A percentile compares a stretch with the other conserved stretches of the same genome.
Conservation (phyloP, 2,797 vertebrate genomes). For the Gymnopithys bicolor region DNA sequence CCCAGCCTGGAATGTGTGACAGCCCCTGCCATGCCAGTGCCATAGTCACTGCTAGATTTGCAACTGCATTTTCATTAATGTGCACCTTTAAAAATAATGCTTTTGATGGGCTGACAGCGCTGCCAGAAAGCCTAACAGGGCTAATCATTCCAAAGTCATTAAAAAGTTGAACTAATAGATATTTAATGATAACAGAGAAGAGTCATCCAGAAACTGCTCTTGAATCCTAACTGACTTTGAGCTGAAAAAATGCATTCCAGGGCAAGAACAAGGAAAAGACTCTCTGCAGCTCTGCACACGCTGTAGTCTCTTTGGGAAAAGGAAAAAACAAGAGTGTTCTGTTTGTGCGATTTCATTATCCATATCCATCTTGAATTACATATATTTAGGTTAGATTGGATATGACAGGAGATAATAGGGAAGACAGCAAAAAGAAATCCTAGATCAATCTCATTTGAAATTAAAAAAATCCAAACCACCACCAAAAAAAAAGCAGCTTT, state of each 20-base stretch:
- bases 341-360: slow-evolving; percentile 46
- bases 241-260: slow-evolving; percentile 50
- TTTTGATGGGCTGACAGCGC: not conserved
- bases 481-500: slow-evolving; percentile 30
- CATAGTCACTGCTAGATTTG: slow-evolving; percentile 29
- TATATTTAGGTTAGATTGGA: slow-evolving; percentile 37
- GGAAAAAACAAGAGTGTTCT: slow-evolving; percentile 27
- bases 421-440: slow-evolving; percentile 52
- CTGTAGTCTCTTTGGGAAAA: not conserved
- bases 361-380: slow-evolving; percentile 31
- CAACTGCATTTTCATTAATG: slow-evolving; percentile 30
- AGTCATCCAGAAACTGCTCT: slow-evolving; percentile 28
- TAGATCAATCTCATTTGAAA: slow-evolving; percentile 32
- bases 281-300: slow-evolving; percentile 18
- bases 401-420: slow-evolving; percentile 60
- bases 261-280: slow-evolving; percentile 38
- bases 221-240: slow-evolving; percentile 40
- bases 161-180: slow-evolving; percentile 37
- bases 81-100: slow-evolving; percentile 35
- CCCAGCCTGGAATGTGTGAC: slow-evolving; percentile 45
- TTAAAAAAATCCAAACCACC: not conserved
- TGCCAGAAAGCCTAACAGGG: slow-evolving; percentile 26
- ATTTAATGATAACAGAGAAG: slow-evolving; percentile 39
- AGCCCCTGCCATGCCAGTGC: slow-evolving; percentile 36
- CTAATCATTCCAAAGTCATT: slow-evolving; percentile 30